Percentiles rank a stretch among this genome's conserved stretches.
phyloP scores from a whole-genome alignment of 2,113 vertebrate species.

The Terrapene triunguis region DNA sequence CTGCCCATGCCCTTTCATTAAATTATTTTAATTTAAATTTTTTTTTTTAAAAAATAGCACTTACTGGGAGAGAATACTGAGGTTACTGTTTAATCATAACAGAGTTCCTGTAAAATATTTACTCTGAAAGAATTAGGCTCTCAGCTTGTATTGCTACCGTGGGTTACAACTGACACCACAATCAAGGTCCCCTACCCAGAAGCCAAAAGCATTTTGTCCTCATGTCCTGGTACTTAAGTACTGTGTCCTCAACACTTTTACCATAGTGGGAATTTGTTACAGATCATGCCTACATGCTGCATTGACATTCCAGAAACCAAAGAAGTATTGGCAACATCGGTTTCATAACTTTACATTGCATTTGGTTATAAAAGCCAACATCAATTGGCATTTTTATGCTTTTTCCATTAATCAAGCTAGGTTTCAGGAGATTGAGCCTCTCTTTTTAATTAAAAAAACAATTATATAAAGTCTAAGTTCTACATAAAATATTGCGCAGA shows the following conservation, averaged over 20 bases:
- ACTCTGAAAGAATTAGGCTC: background rate
- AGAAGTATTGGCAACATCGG: background rate
- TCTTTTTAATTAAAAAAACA: background rate
- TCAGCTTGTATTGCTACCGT: background rate
- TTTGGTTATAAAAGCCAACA: background rate
- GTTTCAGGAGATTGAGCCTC: background rate
- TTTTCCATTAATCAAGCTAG: background rate
- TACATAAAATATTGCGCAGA: background rate
- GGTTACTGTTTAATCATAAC: background rate
- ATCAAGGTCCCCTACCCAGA: background rate
- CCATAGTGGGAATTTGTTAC: background rate
- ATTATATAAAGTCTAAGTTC: background rate
- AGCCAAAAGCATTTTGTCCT: background rate
- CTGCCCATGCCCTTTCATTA: conserved; percentile 13
- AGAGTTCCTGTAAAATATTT: conserved; percentile 10
- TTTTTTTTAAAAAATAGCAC: background rate
- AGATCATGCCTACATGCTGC: background rate
- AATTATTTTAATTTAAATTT: background rate
- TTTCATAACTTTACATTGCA: background rate
- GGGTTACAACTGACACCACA: background rate
- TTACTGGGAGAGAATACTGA: background rate
- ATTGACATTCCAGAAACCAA: background rate
- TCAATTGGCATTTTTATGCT: background rate
- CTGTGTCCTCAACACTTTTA: accelerated
- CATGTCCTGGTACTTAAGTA: accelerated